Base-by-base conservation (phyloP, 2,888 invertebrate species). In the Coremacera marginata region DNA sequence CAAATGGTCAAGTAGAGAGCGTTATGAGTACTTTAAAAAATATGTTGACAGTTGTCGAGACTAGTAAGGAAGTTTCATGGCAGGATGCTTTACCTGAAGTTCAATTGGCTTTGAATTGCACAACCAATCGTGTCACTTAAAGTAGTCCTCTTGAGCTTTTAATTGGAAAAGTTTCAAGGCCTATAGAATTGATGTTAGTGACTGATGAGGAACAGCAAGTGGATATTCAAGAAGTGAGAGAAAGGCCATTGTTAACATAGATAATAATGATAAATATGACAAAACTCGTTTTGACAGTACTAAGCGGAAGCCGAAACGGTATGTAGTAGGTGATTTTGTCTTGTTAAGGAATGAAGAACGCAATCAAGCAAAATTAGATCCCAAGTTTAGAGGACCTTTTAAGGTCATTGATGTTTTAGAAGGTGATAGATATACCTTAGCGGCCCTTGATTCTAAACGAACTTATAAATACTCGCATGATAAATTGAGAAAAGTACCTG, bases 11-110 rank as follows among this genome's bases (percentile, higher is more conserved):
- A 51, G 65, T 73, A 4, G 65, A 72, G 34, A n/a, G 73, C 3
- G 67, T 70, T 19, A 75, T 70, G 75, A 60, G 27, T 22, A 25
- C 27, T 8, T n/a, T 70, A 19, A 76, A 76, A 51, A 65, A 65
- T 70, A 76, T 76, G 76, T 51, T 76, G 14, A 70, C 76, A 16
- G 70, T 70, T 25, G 63, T 70, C 2, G 76, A 70, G 14, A 62
- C 34, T 2, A 55, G 27, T 52, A 74, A 75, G 0, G 31, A 44
- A 3, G 22, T 7, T 5, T 63, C 74, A 4, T 67, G 72, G 67
- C 71, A 72, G 55, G 71, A 71, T 8, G 72, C 77, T 14, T 25
- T 72, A 14, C 76, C 34, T 31, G 71, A 72, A 65, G 67, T 55
- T 37, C 77, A 71, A 27, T 49, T 76, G 22, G 75, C 75, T 5